phyloP scores from a whole-genome alignment of 2,113 vertebrate species.

The Limnothrissa miodon region DNA sequence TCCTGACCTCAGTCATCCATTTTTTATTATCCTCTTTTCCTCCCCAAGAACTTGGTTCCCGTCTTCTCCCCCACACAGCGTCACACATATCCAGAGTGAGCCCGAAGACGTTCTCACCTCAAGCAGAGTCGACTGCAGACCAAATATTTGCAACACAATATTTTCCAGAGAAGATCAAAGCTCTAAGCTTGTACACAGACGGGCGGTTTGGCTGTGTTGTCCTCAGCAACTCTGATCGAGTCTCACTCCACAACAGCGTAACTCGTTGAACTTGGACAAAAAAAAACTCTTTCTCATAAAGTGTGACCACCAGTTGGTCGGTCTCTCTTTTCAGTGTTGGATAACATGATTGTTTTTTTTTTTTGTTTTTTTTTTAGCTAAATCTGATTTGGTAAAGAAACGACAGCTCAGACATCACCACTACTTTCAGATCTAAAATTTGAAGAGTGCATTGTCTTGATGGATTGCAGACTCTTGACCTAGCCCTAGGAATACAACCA shows the following conservation, averaged over 20 bases:
- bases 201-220: background rate
- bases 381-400: background rate
- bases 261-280: background rate
- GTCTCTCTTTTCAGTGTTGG: background rate
- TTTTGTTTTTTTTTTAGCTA: background rate
- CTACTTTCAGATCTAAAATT: background rate
- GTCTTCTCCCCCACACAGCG: background rate
- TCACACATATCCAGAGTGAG: background rate
- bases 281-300: background rate
- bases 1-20: constrained; percentile 49
- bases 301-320: background rate
- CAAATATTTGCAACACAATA: background rate
- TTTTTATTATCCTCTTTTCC: background rate
- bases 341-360: background rate
- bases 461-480: background rate
- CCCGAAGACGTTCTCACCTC: background rate
- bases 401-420: background rate
- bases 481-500: background rate
- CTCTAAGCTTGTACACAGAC: background rate
- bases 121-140: background rate
- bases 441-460: background rate
- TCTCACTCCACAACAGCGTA: background rate
- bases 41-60: background rate
- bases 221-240: background rate
- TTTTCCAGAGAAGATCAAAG: background rate